A percentile compares a stretch with the other conserved stretches of the same genome.
Conservation (phyloP, 1,140 invertebrate species). For the Odontomachus brunneus region DNA sequence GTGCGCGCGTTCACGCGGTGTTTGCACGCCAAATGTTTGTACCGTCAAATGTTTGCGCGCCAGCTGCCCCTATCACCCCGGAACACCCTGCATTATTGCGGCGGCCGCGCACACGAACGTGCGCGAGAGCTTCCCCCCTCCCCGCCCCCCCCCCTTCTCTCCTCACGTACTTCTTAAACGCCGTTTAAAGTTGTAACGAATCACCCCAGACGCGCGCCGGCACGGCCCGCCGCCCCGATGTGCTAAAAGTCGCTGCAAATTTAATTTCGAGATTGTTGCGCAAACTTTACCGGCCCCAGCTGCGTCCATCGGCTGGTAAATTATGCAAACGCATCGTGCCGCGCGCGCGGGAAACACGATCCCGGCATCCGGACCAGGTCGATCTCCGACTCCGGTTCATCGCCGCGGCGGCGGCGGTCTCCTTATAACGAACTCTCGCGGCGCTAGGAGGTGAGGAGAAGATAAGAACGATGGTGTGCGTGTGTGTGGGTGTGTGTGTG, state of each 20-base stretch:
- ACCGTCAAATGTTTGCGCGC: slow-evolving; percentile 2
- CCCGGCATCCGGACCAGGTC: slow-evolving; percentile 15
- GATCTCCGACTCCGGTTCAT: slow-evolving; percentile 34
- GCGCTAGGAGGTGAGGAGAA: slow-evolving; percentile 5
- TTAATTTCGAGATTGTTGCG: slow-evolving; percentile 59
- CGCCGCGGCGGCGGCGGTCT: slow-evolving; percentile 12
- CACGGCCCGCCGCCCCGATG: slow-evolving; percentile 8
- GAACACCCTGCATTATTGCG: slow-evolving; percentile 22
- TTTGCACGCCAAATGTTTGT: neutral
- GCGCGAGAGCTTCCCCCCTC: too few relatives aligned
- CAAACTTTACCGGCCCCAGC: slow-evolving; percentile 48
- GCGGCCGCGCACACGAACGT: neutral
- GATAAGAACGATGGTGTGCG: neutral
- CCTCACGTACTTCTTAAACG: slow-evolving; percentile 36
- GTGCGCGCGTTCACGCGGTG: neutral
- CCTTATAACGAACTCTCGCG: slow-evolving; percentile 46
- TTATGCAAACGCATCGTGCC: slow-evolving; percentile 58
- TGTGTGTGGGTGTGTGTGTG: too few relatives aligned
- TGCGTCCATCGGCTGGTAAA: slow-evolving; percentile 58
- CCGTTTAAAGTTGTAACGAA: slow-evolving; percentile 51
- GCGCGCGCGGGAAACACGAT: slow-evolving; percentile 41
- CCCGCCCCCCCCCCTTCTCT: too few relatives aligned
- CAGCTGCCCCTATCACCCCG: neutral
- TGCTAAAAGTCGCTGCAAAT: slow-evolving; percentile 59
- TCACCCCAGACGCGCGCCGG: neutral